Conservation (phyloP, 2,888 invertebrate species). For the Drosophila anomelani region DNA sequence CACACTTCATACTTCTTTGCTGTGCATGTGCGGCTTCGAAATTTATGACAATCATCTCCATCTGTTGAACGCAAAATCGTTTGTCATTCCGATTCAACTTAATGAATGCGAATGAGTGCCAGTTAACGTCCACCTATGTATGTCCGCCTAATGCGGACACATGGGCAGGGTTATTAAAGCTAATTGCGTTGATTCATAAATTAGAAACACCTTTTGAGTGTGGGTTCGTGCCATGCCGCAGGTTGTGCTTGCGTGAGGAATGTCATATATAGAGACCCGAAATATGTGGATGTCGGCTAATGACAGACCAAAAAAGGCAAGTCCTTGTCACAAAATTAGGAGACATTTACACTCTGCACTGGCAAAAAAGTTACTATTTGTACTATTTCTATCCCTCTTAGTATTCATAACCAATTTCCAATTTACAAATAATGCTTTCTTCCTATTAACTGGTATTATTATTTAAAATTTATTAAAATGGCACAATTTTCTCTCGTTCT, state of each 20-base stretch:
- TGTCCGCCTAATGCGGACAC: slow-evolving; percentile 48
- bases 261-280: slow-evolving; percentile 1
- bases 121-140: slow-evolving; percentile 30
- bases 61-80: slow-evolving; percentile 35
- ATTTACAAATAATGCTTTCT: neutral
- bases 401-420: neutral
- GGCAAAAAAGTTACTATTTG: neutral
- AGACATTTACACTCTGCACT: slow-evolving; percentile 2
- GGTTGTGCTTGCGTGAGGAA: slow-evolving; percentile 16
- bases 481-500: neutral
- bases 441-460: neutral
- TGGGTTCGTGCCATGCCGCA: slow-evolving; percentile 58
- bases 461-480: neutral
- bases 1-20: neutral
- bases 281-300: slow-evolving; percentile 9
- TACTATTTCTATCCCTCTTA: no score
- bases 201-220: slow-evolving; percentile 74
- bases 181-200: slow-evolving; percentile 76
- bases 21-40: neutral
- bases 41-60: slow-evolving; percentile 41
- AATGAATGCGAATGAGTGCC: slow-evolving; percentile 54
- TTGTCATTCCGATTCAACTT: slow-evolving; percentile 30
- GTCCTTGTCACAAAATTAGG: neutral
- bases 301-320: slow-evolving; percentile 8
- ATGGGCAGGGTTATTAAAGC: slow-evolving; percentile 56